Evolutionary conservation across 2,888 invertebrate genomes (phyloP).

Genomic region (Amphimallon solstitiale): DNA sequence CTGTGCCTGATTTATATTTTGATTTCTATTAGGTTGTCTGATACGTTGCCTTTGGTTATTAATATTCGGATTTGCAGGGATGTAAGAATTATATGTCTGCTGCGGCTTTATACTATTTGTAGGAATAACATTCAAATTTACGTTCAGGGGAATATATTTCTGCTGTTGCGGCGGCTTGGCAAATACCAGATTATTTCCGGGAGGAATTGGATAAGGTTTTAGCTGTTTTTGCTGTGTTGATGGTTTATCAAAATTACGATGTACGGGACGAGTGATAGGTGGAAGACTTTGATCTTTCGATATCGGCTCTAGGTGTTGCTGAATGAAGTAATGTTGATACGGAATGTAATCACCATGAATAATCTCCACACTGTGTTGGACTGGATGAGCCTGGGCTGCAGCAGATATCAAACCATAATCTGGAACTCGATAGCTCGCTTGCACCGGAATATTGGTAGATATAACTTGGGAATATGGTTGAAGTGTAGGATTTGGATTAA

Average conservation of each 20-base stretch:
- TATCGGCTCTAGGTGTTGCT: background rate
- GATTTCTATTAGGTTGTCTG: background rate
- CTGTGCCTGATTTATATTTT: background rate
- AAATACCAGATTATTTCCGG: constrained; percentile 38
- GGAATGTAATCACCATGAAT: constrained; percentile 40
- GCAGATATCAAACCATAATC: constrained; percentile 11
- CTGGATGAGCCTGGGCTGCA: constrained; percentile 38
- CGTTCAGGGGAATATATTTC: background rate
- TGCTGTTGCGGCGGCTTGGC: constrained; percentile 30
- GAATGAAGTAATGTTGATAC: background rate
- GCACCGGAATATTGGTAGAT: constrained; percentile 9
- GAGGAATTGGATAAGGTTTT: constrained; percentile 33
- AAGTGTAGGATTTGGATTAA: background rate
- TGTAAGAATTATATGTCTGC: constrained; percentile 2
- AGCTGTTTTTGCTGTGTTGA: constrained; percentile 9
- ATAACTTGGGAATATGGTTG: background rate
- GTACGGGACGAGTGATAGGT: constrained; percentile 28
- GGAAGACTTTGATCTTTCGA: constrained; percentile 12
- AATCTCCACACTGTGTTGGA: constrained; percentile 43
- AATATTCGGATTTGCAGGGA: background rate
- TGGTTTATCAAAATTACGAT: constrained; percentile 23
- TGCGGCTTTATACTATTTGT: background rate
- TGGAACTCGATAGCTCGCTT: constrained; percentile 5
- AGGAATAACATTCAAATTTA: too few relatives aligned
- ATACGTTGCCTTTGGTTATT: too few relatives aligned